These are phyloP conservation scores for Onthophagus taurus DNA, from an alignment of 1,140 invertebrate species.

Conservation along the genomic window DNA sequence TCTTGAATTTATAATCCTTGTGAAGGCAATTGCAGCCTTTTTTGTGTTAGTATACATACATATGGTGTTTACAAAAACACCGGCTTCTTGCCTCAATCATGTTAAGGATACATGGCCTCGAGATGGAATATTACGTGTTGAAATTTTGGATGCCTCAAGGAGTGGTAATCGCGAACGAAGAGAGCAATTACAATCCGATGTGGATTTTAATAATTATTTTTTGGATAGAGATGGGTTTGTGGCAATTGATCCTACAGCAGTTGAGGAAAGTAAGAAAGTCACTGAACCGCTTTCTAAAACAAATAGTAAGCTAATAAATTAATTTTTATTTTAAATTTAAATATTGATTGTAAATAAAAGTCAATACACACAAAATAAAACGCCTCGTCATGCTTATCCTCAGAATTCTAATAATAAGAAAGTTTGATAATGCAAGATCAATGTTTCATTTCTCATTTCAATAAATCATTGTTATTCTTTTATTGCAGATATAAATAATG, in stretches of 20 bases:
- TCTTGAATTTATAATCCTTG: slow-evolving; percentile 83
- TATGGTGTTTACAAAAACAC: slow-evolving; percentile 83
- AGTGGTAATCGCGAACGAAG: slow-evolving; percentile 72
- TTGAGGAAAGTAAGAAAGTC: slow-evolving; percentile 38
- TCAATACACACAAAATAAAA: too few relatives aligned
- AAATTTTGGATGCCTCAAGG: slow-evolving; percentile 71
- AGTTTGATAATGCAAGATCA: too few relatives aligned
- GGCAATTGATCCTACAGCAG: slow-evolving; percentile 58
- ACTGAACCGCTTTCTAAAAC: slow-evolving; percentile 35
- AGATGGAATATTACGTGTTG: slow-evolving; percentile 92
- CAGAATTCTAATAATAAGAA: too few relatives aligned
- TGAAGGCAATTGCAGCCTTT: slow-evolving; percentile 83
- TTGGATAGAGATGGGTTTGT: slow-evolving; percentile 60
- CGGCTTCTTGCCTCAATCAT: slow-evolving; percentile 87
- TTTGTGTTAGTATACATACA: slow-evolving; percentile 92
- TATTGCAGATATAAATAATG: too few relatives aligned
- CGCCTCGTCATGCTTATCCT: too few relatives aligned
- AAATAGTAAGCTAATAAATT: slow-evolving; percentile 9
- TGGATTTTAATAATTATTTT: slow-evolving; percentile 54
- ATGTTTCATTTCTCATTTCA: too few relatives aligned
- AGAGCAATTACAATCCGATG: slow-evolving; percentile 57
- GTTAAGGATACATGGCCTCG: slow-evolving; percentile 86
- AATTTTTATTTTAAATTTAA: background rate
- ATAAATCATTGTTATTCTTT: too few relatives aligned
- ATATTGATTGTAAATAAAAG: background rate